Evolutionary conservation across 2,797 vertebrate genomes (phyloP).

Genomic region (Pseudocheirus occidentalis): DNA sequence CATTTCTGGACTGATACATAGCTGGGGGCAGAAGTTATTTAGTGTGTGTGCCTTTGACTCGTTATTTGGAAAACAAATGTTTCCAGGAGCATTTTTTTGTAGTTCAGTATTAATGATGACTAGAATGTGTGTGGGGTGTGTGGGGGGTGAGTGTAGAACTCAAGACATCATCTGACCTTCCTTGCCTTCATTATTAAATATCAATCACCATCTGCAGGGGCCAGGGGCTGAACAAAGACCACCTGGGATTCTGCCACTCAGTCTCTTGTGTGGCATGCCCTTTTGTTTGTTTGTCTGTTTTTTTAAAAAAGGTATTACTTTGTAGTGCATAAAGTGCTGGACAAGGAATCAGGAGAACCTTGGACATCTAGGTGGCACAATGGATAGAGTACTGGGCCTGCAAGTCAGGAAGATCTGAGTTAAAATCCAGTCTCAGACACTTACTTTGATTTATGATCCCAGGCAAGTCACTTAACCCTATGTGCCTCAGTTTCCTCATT

Average conservation of each 20-base stretch:
- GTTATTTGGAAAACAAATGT: conserved; percentile 34
- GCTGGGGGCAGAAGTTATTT: conserved; percentile 52
- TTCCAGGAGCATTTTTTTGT: conserved; percentile 36
- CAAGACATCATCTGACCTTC: not conserved
- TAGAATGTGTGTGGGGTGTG: not conserved
- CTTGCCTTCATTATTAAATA: not conserved
- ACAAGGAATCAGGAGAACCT: not conserved
- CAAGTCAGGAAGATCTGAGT: not conserved
- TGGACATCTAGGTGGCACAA: not conserved
- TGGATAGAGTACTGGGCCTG: not conserved
- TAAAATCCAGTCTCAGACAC: not conserved
- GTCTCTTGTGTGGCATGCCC: not conserved
- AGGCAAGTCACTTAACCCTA: not conserved
- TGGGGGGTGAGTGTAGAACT: not conserved
- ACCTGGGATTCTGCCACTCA: not conserved
- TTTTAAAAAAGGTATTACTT: not conserved
- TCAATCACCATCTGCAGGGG: not conserved
- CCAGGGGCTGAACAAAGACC: not conserved
- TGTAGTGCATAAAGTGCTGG: not conserved
- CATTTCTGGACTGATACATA: conserved; percentile 50
- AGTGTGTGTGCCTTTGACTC: not conserved
- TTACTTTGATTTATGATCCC: not conserved
- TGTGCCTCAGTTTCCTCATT: not conserved
- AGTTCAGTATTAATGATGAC: not conserved
- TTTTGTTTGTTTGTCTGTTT: not conserved